Evolutionary conservation across 1,140 invertebrate genomes (phyloP).

Genomic region (Lasaia peninsularis): DNA sequence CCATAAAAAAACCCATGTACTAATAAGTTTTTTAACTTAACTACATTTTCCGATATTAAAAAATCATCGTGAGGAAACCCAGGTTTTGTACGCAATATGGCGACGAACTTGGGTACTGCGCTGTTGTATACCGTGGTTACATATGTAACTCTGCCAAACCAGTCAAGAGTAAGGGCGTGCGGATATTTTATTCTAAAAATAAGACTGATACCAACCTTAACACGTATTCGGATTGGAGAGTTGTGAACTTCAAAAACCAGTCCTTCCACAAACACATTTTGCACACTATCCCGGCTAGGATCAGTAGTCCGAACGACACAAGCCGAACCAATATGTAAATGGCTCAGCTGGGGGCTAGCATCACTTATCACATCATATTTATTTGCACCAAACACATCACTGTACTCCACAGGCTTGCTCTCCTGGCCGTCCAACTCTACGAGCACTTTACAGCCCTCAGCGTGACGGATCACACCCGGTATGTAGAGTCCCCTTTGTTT

Average conservation of each 20-base stretch:
- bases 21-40: no score
- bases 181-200: no score
- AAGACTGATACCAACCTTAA: slow-evolving; percentile 81
- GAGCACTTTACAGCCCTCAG: slow-evolving; percentile 81
- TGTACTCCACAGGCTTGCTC: slow-evolving; percentile 80
- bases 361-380: slow-evolving; percentile 95
- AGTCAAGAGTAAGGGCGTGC: no score
- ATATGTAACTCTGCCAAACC: no score
- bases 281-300: slow-evolving; percentile 57
- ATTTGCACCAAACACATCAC: slow-evolving; percentile 85
- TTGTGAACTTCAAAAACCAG: slow-evolving; percentile 85
- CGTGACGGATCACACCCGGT: slow-evolving; percentile 86
- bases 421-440: slow-evolving; percentile 84
- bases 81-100: no score
- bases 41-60: no score
- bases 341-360: slow-evolving; percentile 90
- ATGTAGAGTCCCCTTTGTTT: slow-evolving; percentile 89
- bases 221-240: slow-evolving; percentile 85
- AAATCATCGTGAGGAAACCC: no score
- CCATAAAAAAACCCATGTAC: no score
- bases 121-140: no score
- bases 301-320: slow-evolving; percentile 79
- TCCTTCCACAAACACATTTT: slow-evolving; percentile 89
- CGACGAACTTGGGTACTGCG: no score
- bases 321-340: slow-evolving; percentile 77